These are phyloP conservation scores for Bovichtus variegatus DNA, from an alignment of 2,797 vertebrate genomes.

Conservation along the genomic window DNA sequence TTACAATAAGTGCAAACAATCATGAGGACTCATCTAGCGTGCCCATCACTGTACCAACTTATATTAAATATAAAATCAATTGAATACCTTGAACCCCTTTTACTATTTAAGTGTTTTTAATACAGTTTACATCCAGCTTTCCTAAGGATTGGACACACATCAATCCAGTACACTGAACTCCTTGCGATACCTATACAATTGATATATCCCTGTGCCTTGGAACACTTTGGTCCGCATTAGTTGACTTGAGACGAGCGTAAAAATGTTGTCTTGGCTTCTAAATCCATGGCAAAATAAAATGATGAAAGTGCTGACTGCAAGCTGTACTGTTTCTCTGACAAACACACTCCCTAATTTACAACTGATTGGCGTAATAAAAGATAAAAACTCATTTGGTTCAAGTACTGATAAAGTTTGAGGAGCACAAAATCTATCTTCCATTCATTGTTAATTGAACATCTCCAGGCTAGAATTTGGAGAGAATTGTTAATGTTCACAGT, in stretches of 20 bases:
- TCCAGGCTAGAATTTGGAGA: conserved; percentile 63
- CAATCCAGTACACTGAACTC: not conserved
- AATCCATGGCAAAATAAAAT: conserved; percentile 45
- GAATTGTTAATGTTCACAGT: conserved; percentile 67
- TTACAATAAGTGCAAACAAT: too few relatives aligned
- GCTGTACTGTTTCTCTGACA: conserved; percentile 14
- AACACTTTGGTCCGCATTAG: conserved; percentile 21
- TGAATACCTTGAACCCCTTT: not conserved
- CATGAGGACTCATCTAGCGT: conserved; percentile 16
- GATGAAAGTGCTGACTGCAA: conserved; percentile 40
- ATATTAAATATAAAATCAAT: conserved; percentile 14
- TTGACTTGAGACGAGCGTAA: conserved; percentile 25
- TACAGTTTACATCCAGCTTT: conserved; percentile 9
- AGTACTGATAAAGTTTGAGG: conserved; percentile 52
- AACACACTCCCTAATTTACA: conserved; percentile 23
- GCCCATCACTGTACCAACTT: conserved; percentile 15
- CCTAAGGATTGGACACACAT: not conserved
- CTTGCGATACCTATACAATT: conserved; percentile 12
- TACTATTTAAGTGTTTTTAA: not conserved
- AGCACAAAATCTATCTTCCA: conserved; percentile 60
- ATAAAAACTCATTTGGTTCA: conserved; percentile 39
- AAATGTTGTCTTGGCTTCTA: conserved; percentile 38
- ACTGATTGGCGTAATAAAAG: conserved; percentile 35
- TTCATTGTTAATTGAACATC: conserved; percentile 71
- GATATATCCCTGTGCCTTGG: conserved; percentile 20